phyloP scores from a whole-genome alignment of 2,888 invertebrate species.

The Tetragonisca angustula region DNA sequence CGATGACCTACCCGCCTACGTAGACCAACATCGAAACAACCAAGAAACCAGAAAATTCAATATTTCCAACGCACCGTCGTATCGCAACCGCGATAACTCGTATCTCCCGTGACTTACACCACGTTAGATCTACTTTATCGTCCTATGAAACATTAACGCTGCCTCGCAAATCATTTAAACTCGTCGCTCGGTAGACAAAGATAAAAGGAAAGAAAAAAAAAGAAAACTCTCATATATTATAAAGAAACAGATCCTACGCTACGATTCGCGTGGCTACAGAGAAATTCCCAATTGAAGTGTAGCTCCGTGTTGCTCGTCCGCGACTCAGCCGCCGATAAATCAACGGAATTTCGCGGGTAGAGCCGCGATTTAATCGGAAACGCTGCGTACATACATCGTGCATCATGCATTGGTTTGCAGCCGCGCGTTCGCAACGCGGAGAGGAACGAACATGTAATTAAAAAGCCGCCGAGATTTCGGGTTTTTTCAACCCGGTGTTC shows the following conservation, averaged over 20 bases:
- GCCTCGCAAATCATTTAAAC: not conserved
- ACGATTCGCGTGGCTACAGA: not conserved
- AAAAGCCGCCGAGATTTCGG: constrained; percentile 10
- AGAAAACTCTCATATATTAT: not conserved
- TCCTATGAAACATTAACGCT: not conserved
- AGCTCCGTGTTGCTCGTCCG: not conserved
- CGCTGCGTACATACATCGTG: constrained; percentile 21
- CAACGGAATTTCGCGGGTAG: constrained; percentile 27
- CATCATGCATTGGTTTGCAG: constrained; percentile 32
- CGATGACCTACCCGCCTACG: no score
- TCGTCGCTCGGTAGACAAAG: no score
- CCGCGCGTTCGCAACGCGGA: constrained; percentile 2
- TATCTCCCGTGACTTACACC: not conserved
- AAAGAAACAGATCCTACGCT: not conserved
- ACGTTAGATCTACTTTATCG: not conserved
- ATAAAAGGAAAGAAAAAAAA: no score
- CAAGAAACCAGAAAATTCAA: not conserved
- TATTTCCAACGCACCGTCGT: not conserved
- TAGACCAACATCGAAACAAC: no score
- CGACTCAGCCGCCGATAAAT: constrained; percentile 25
- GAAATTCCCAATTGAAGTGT: constrained; percentile 1
- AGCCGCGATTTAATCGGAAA: constrained; percentile 24
- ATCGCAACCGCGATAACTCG: not conserved
- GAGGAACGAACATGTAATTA: constrained; percentile 29
- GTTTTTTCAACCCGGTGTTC: not conserved